These are phyloP conservation scores for Drosophila nigricruria DNA, from an alignment of 2,888 invertebrate species.

Conservation along the genomic window DNA sequence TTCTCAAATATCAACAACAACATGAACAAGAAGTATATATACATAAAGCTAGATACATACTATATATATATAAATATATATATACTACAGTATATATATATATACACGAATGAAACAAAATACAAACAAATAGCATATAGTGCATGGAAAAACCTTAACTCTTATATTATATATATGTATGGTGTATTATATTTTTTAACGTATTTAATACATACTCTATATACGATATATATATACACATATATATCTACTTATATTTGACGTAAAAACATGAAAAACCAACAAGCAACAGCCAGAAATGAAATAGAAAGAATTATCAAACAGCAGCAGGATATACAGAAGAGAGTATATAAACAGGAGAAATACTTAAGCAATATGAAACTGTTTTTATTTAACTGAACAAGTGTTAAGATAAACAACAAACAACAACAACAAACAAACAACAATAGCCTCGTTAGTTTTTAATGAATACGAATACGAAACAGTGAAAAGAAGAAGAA, in stretches of 20 bases:
- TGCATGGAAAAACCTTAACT: constrained; percentile 64
- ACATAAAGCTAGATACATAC: constrained; percentile 35
- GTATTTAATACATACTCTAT: constrained; percentile 77
- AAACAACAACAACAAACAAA: constrained; percentile 28
- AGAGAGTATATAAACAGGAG: constrained; percentile 10
- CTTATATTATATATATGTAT: constrained; percentile 80
- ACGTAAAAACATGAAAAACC: constrained; percentile 42
- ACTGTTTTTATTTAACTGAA: constrained; percentile 56
- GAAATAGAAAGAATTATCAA: constrained; percentile 51
- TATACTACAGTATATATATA: constrained; percentile 37
- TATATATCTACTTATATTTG: constrained; percentile 69
- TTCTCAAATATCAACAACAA: constrained; percentile 64
- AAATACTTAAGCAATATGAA: constrained; percentile 28
- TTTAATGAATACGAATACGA: constrained; percentile 59
- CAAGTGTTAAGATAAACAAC: constrained; percentile 27
- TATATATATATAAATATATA: constrained; percentile 32
- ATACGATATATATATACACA: constrained; percentile 49
- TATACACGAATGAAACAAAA: constrained; percentile 28
- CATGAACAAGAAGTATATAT: constrained; percentile 36
- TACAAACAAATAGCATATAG: constrained; percentile 56
- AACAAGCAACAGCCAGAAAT: constrained; percentile 1
- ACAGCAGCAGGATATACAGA: constrained; percentile 14
- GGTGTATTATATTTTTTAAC: constrained; percentile 80
- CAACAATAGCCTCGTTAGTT: constrained; percentile 80
- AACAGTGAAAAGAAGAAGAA: constrained; percentile 25